Conservation (phyloP, 2,888 invertebrate species). For the Anoplius nigerrimus region DNA sequence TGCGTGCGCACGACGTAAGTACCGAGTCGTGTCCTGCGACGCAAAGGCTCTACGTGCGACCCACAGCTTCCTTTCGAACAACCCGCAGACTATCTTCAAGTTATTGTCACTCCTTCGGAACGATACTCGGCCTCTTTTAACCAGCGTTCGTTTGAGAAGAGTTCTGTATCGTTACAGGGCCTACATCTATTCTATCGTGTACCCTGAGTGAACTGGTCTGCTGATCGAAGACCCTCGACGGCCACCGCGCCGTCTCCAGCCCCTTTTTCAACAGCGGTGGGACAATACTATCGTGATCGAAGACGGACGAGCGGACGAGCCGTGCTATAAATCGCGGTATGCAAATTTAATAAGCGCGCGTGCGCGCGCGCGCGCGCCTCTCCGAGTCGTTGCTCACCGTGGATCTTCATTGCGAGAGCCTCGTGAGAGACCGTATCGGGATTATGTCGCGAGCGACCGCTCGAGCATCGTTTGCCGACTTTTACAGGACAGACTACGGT, state of each 20-base stretch:
- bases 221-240: conserved; percentile 9
- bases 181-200: too few species aligned
- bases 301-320: conserved; percentile 49
- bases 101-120: too few species aligned
- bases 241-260: conserved; percentile 39
- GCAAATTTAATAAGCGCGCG: conserved; percentile 66
- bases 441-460: conserved; percentile 9
- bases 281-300: conserved; percentile 66
- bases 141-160: too few species aligned
- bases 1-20: conserved; percentile 14
- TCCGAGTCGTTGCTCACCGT: conserved; percentile 35
- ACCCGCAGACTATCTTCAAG: too few species aligned
- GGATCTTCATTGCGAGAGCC: conserved; percentile 39
- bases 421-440: conserved; percentile 31
- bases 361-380: conserved; percentile 28
- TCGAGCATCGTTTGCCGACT: too few species aligned
- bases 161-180: conserved; percentile 25
- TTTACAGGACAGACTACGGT: background rate
- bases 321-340: conserved; percentile 66
- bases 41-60: too few species aligned
- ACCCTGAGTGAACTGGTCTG: too few species aligned
- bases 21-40: too few species aligned
- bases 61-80: too few species aligned
- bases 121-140: too few species aligned
- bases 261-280: conserved; percentile 16